Base-by-base conservation (phyloP, 2,888 invertebrate species). In the Eupithecia subfuscata region DNA sequence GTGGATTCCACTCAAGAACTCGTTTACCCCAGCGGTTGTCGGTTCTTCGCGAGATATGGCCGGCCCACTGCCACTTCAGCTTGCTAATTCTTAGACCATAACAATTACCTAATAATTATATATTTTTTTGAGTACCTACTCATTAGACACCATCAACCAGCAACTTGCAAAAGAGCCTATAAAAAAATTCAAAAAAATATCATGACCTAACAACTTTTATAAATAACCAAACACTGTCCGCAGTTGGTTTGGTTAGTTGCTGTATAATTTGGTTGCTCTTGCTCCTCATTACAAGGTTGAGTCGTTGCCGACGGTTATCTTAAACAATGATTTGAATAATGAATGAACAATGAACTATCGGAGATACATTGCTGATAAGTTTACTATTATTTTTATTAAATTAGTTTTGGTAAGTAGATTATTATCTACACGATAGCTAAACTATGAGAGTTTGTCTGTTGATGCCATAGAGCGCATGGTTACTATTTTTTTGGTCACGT, bases 251-350 rank as follows among this genome's bases (percentile, higher is more conserved):
- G 64, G 34, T 63, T 7, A 16, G 30, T 34, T 64, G 34, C 30
- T 34, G 18, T 40, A 34, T 81, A 82, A 78, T 81, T 83, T 79
- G 74, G 80, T 78, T 71, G 76, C 70, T 75, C 73, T 73, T 84
- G 85, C 88, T n/a, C 16, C 89, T 89, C 89, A 91, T 92, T 91
- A 92, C 85, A 86, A 88, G 86, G 86, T 89, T 85, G 85, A 82
- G 86, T 86, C 84, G 83, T 81, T 84, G 81, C 82, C 85, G 86
- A 86, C 82, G 43, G 18, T n/a, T 60, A 67, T 75, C 60, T 75
- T 48, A 72, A 77, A 71, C 71, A 73, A 72, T 70, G 67, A 63
- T 70, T 76, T 76, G 48, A 30, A 69, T 75, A 71, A 73, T 75
- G 65, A 73, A 71, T 78, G 69, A 76, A 75, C 70, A 73, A 75